Percentiles rank a stretch among this genome's conserved stretches.
Evolutionary conservation across 2,888 invertebrate species (phyloP).

Genomic region (Xestoiulus laeticollis): DNA sequence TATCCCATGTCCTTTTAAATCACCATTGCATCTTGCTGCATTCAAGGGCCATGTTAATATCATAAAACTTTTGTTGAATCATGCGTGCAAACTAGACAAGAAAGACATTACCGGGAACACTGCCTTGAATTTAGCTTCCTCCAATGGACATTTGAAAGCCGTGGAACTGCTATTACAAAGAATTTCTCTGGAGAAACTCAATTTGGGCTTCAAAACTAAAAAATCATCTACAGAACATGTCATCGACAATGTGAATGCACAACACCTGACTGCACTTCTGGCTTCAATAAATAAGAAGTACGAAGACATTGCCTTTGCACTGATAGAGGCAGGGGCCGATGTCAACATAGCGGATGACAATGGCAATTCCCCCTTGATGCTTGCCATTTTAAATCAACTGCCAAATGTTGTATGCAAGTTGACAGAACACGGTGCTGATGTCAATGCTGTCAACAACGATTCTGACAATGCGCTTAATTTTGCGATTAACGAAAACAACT

Average conservation of each 20-base stretch:
- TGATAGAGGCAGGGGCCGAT: not conserved
- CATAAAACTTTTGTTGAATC: slow-evolving; percentile 74
- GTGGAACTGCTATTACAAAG: not conserved
- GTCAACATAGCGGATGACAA: not conserved
- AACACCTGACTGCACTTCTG: slow-evolving; percentile 61
- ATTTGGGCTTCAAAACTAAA: not conserved
- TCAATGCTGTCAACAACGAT: not conserved
- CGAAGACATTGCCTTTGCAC: not conserved
- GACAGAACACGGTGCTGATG: slow-evolving; percentile 69
- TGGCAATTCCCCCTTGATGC: not conserved
- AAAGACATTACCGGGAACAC: not conserved
- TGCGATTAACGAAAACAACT: not conserved
- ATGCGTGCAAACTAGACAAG: not conserved
- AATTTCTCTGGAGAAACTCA: not conserved
- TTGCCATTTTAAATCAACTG: not conserved
- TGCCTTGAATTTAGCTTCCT: not conserved
- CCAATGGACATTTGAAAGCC: not conserved
- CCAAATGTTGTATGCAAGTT: not conserved
- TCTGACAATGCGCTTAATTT: not conserved
- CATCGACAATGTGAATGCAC: not conserved
- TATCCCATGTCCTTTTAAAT: too few relatives aligned
- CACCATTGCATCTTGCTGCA: not conserved
- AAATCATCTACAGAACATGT: not conserved
- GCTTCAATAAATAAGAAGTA: not conserved
- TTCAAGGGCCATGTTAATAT: slow-evolving; percentile 66